Conservation (phyloP, 2,888 invertebrate genomes). For the Beris chalybata region DNA sequence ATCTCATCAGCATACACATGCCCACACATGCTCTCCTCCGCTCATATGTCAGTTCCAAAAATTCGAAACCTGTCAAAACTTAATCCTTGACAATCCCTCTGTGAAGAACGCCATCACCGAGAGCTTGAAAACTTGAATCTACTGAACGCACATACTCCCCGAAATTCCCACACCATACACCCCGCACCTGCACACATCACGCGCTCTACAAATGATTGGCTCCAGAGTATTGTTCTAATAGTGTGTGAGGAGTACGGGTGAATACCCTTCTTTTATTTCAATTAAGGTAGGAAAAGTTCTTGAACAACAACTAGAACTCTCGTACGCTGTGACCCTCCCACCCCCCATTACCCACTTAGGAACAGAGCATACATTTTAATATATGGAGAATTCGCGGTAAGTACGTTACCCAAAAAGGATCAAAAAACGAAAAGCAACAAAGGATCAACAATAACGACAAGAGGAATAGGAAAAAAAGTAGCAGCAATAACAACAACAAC, state of each 20-base stretch:
- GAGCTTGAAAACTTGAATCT: slow-evolving; percentile 22
- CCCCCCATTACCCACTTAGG: background rate
- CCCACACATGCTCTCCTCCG: too few relatives aligned
- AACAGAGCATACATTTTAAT: slow-evolving; percentile 9
- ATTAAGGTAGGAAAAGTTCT: slow-evolving; percentile 42
- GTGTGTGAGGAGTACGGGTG: slow-evolving; percentile 39
- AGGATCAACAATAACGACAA: slow-evolving; percentile 33
- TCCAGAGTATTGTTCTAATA: slow-evolving; percentile 42
- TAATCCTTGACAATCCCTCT: slow-evolving; percentile 42
- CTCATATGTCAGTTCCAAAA: slow-evolving; percentile 14
- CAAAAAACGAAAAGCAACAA: slow-evolving; percentile 30
- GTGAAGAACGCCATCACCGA: slow-evolving; percentile 1
- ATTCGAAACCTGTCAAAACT: slow-evolving; percentile 39
- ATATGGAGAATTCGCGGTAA: slow-evolving; percentile 22
- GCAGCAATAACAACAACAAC: too few relatives aligned
- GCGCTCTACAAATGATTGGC: slow-evolving; percentile 41
- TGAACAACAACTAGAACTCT: slow-evolving; percentile 30
- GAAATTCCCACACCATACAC: slow-evolving; percentile 5
- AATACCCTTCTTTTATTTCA: slow-evolving; percentile 44
- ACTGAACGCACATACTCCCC: slow-evolving; percentile 34
- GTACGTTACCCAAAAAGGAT: slow-evolving; percentile 19
- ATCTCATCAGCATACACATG: too few relatives aligned
- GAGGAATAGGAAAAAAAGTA: background rate
- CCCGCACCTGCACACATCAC: slow-evolving; percentile 18
- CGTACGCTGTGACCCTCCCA: slow-evolving; percentile 5